Evolutionary conservation across 2,113 vertebrate genomes (phyloP).

Genomic region (Numida meleagris): DNA sequence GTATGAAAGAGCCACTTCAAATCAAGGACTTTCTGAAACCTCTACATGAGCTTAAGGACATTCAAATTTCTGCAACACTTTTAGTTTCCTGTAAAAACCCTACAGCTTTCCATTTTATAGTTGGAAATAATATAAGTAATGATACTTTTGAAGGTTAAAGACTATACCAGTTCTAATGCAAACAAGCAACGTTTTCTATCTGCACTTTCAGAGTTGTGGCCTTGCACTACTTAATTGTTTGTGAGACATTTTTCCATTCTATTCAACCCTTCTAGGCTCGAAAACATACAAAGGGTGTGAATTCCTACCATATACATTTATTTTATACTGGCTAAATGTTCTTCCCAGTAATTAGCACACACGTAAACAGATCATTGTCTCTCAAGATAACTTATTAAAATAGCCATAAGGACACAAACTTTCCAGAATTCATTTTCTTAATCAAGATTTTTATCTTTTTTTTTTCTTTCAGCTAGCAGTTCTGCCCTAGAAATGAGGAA

Average conservation of each 20-base stretch:
- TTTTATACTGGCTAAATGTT: background rate
- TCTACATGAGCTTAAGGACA: background rate
- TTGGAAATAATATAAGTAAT: slow-evolving; percentile 53
- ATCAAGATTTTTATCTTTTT: background rate
- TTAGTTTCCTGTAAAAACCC: background rate
- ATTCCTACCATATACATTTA: background rate
- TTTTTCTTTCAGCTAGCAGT: background rate
- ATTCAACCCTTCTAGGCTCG: accelerated
- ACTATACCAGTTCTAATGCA: slow-evolving; percentile 10
- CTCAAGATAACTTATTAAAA: background rate
- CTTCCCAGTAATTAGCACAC: background rate
- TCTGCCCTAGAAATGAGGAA: background rate
- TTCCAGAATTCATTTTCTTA: background rate
- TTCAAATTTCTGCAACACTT: background rate
- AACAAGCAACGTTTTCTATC: slow-evolving; percentile 17
- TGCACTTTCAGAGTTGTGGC: background rate
- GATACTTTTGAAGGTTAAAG: slow-evolving; percentile 27
- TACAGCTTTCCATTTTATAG: slow-evolving; percentile 56
- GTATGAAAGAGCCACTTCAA: slow-evolving; percentile 9
- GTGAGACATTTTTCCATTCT: background rate
- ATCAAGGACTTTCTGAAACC: background rate
- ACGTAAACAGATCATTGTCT: background rate
- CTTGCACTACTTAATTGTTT: background rate
- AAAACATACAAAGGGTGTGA: accelerated
- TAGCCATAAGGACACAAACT: background rate